phyloP scores from a whole-genome alignment of 1,140 invertebrate species.

The Semibalanus balanoides region DNA sequence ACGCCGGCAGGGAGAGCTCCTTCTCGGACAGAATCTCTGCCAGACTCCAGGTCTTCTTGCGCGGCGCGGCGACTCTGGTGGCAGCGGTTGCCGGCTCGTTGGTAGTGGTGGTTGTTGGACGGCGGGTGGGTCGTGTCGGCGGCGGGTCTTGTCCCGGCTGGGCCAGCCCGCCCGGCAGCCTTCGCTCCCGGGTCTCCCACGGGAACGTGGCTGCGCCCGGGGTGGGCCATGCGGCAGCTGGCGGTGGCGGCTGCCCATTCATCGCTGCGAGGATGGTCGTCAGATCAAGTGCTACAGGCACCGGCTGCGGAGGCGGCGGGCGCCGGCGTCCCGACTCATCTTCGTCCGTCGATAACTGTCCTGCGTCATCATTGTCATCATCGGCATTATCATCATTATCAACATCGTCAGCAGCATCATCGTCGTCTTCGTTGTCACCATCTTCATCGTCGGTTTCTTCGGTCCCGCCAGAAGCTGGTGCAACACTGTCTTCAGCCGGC shows the following conservation, averaged over 20 bases:
- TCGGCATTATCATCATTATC: neutral
- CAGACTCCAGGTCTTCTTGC: neutral
- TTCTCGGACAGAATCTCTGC: neutral
- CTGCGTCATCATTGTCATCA: neutral
- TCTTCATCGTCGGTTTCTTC: too few relatives aligned
- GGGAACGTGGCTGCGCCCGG: neutral
- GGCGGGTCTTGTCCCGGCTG: neutral
- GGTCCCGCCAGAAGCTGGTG: too few relatives aligned
- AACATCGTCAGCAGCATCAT: neutral
- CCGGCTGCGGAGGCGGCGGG: too few relatives aligned
- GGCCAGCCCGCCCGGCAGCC: neutral
- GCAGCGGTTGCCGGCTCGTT: too few relatives aligned
- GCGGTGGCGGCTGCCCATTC: neutral
- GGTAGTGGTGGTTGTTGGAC: too few relatives aligned
- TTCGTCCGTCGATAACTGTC: neutral
- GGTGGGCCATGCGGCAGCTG: too few relatives aligned
- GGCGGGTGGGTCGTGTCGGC: neutral
- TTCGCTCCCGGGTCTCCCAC: neutral
- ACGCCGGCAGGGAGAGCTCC: neutral
- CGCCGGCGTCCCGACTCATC: neutral
- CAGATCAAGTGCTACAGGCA: neutral
- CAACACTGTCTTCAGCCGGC: too few relatives aligned
- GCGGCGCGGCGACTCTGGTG: neutral
- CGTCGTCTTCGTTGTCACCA: too few relatives aligned
- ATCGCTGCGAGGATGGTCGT: neutral